phyloP scores from a whole-genome alignment of 2,888 invertebrate genomes.

The Pomacea canaliculata region DNA sequence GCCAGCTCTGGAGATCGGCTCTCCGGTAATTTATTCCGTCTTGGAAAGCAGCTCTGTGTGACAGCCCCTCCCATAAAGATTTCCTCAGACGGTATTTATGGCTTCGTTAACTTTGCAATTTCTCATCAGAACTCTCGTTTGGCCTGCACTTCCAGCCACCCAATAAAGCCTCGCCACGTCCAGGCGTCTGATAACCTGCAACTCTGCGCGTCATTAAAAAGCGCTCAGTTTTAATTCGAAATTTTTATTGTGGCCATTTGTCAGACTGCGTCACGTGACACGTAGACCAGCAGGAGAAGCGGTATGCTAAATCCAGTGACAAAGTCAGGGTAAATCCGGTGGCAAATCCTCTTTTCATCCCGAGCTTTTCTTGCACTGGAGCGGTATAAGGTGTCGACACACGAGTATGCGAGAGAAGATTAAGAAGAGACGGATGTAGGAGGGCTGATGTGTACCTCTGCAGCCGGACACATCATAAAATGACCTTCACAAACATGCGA shows the following conservation, averaged over 20 bases:
- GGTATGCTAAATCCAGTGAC: no score
- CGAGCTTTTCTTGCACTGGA: no score
- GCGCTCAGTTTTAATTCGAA: slow-evolving; percentile 31
- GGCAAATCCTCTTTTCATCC: no score
- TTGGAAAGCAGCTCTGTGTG: slow-evolving; percentile 23
- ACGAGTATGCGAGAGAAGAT: no score
- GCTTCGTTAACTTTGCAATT: slow-evolving; percentile 20
- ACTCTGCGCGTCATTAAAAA: slow-evolving; percentile 28
- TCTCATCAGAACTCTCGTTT: slow-evolving; percentile 25
- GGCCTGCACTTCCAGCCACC: slow-evolving; percentile 14
- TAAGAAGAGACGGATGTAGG: no score
- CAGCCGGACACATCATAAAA: no score
- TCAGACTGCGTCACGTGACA: slow-evolving; percentile 10
- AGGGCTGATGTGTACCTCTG: no score
- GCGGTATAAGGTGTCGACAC: no score
- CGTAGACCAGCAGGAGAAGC: no score
- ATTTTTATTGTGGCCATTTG: slow-evolving; percentile 34
- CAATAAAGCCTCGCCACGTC: slow-evolving; percentile 25
- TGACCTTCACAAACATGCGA: no score
- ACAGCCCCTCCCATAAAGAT: slow-evolving; percentile 22
- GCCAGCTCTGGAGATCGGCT: slow-evolving; percentile 9
- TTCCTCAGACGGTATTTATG: slow-evolving; percentile 23
- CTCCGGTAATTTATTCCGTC: slow-evolving; percentile 29
- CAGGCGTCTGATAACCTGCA: slow-evolving; percentile 24
- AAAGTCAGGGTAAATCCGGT: no score